A percentile compares a stretch with the other conserved stretches of the same genome.
These are phyloP conservation scores for Dryocosmus kuriphilus DNA, from an alignment of 2,888 invertebrate genomes.

Conservation along the genomic window DNA sequence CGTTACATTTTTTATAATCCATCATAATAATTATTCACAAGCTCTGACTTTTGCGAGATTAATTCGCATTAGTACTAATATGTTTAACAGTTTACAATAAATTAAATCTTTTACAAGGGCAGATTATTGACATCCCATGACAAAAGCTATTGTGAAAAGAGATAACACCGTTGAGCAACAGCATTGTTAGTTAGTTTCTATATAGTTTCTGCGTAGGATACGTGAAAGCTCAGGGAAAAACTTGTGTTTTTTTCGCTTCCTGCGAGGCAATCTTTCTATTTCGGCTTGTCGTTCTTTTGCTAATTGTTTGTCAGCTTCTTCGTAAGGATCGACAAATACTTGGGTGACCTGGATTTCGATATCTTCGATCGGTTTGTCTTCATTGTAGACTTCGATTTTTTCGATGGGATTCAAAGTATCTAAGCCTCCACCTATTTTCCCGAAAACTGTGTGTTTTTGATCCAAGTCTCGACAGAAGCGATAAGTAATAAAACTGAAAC, in stretches of 20 bases:
- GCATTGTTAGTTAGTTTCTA: background rate
- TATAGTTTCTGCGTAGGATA: background rate
- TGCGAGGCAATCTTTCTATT: conserved; percentile 81
- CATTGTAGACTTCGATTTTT: conserved; percentile 94
- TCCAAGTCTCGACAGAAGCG: conserved; percentile 97
- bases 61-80: too few relatives aligned
- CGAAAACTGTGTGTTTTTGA: conserved; percentile 98
- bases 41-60: background rate
- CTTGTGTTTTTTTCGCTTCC: conserved; percentile 73
- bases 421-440: conserved; percentile 96
- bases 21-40: background rate
- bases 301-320: conserved; percentile 94
- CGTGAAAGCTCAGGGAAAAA: background rate
- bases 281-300: conserved; percentile 85
- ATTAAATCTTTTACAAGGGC: too few relatives aligned
- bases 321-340: conserved; percentile 96
- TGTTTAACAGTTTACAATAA: too few relatives aligned
- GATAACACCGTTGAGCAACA: too few relatives aligned
- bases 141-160: too few relatives aligned
- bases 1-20: background rate
- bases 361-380: conserved; percentile 94
- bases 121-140: too few relatives aligned
- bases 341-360: conserved; percentile 89
- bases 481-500: conserved; percentile 94
- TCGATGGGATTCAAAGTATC: conserved; percentile 96